phyloP scores from a whole-genome alignment of 2,113 vertebrate genomes.

The Oenanthe oenanthe region DNA sequence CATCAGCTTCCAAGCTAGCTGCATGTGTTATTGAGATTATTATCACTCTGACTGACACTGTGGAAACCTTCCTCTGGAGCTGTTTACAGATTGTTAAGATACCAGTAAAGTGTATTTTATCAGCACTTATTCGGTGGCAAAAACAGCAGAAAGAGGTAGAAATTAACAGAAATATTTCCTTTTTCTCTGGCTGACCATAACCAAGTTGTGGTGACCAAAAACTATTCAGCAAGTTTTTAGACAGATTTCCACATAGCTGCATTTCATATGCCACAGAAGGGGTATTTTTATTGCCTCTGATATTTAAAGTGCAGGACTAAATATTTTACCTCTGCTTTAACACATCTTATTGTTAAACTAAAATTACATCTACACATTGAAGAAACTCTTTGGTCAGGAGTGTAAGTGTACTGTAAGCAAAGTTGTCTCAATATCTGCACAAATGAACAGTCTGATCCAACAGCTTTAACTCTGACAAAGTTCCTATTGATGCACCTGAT shows the following conservation, averaged over 20 bases:
- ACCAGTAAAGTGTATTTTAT: not conserved
- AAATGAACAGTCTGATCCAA: not conserved
- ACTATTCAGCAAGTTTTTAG: conserved; percentile 11
- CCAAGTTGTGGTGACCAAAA: not conserved
- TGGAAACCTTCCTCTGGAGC: not conserved
- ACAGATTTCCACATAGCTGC: not conserved
- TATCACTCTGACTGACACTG: not conserved
- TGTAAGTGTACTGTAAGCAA: not conserved
- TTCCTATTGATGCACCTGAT: not conserved
- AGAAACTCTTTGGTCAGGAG: not conserved
- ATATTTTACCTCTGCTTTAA: not conserved
- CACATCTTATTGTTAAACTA: not conserved
- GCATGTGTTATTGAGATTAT: not conserved
- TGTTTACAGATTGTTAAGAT: conserved; percentile 36
- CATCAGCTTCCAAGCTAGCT: not conserved
- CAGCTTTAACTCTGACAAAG: not conserved
- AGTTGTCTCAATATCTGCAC: not conserved
- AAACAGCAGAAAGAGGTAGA: not conserved
- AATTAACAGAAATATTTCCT: not conserved
- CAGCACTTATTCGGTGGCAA: not conserved
- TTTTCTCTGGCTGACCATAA: not conserved
- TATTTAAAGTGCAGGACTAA: not conserved
- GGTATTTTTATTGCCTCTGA: not conserved
- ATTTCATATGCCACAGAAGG: not conserved
- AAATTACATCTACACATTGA: not conserved